Evolutionary conservation across 2,113 vertebrate genomes (phyloP), one percentile per base, ranked within the genome.

Genomic region (Peromyscus polionotus): DNA sequence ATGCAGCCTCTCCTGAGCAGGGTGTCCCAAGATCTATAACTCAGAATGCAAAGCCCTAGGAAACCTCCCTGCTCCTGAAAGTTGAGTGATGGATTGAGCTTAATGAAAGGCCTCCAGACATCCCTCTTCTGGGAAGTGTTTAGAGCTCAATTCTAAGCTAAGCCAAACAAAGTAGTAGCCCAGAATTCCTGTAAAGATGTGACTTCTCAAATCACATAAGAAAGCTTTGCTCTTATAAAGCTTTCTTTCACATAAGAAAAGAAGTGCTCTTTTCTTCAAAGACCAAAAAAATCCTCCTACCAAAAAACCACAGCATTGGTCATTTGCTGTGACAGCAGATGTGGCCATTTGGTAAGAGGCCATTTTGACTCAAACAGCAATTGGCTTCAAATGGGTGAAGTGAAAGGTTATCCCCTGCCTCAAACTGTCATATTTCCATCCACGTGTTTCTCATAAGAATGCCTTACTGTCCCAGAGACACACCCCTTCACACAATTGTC

Each of bases 11-110:
- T 85, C 72, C 57, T 36, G 17, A 57, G n/a, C 0, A 76, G 28
- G 39, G 3, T 36, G 22, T 31, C 51, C 19, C 4, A 0, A 28
- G 45, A 24, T 28, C 36, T 42, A 22, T 2, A 4, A 0, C 1
- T 81, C 2, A 33, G 42, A 11, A 9, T 10, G 16, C 48, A 16
- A 67, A 57, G 14, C 45, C 33, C 42, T 13, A 8, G 42, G 57
- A 76, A 73, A 80, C 0, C 10, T 36, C 36, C 90, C 39, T 73
- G 5, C 54, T 28, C 20, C 63, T 36, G 33, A n/a, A 77, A 67
- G 75, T 0, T 3, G 6, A 4, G 17, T 2, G 1, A 3, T 5
- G 20, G 5, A 22, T 39, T 91, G 61, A 42, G 61, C 65, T 86
- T 63, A 57, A 31, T 20, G 45, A 84, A 75, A 77, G 65, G 8